Evolutionary conservation across 2,888 invertebrate genomes (phyloP).

Genomic region (Aproaerema taeniolella): DNA sequence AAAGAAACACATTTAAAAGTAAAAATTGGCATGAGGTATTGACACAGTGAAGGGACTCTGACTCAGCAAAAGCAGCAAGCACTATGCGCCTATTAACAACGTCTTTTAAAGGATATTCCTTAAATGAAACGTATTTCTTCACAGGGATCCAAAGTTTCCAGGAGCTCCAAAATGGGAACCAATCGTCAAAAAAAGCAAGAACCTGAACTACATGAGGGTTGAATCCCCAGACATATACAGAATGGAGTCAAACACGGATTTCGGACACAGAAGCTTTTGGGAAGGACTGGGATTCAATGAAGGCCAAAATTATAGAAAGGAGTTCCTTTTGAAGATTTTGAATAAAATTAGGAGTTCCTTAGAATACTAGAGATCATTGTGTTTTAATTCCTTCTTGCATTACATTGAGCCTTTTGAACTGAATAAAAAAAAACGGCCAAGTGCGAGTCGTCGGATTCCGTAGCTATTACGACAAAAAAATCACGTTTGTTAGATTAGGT

Average conservation of each 20-base stretch:
- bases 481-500: too few relatives aligned
- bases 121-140: background rate
- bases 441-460: too few relatives aligned
- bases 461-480: too few relatives aligned
- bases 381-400: too few relatives aligned
- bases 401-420: too few relatives aligned
- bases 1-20: too few relatives aligned
- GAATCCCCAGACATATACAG: constrained; percentile 52
- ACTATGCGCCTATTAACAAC: too few relatives aligned
- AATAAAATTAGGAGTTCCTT: too few relatives aligned
- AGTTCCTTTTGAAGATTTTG: too few relatives aligned
- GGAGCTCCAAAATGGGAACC: constrained; percentile 59
- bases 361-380: too few relatives aligned
- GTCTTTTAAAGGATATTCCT: background rate
- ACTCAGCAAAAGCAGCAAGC: background rate
- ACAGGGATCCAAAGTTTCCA: constrained; percentile 51
- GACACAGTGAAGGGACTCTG: background rate
- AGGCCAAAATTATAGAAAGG: constrained; percentile 70
- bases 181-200: constrained; percentile 53
- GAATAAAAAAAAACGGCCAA: too few relatives aligned
- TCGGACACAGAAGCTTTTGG: constrained; percentile 80
- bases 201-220: constrained; percentile 73
- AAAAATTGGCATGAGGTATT: background rate
- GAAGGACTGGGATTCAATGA: constrained; percentile 76
- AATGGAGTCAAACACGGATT: constrained; percentile 62